phyloP scores from a whole-genome alignment of 2,113 vertebrate genomes.

The Vanacampus margaritifer region DNA sequence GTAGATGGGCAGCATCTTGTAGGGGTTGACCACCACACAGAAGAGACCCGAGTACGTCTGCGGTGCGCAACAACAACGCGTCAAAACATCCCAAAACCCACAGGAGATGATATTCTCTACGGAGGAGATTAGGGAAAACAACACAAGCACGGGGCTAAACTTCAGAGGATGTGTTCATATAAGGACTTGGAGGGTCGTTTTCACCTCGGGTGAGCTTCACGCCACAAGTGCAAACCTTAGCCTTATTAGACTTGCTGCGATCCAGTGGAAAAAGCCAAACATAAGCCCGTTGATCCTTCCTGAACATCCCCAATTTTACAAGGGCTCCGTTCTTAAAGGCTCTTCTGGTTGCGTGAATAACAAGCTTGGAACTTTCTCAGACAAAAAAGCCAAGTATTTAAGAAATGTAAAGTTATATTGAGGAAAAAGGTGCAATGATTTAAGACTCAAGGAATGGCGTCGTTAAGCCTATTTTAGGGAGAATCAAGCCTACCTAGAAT shows the following conservation, averaged over 20 bases:
- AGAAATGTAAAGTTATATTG: too few relatives aligned
- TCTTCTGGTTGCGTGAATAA: too few relatives aligned
- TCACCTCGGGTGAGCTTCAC: conserved; percentile 25
- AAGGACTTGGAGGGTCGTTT: conserved; percentile 24
- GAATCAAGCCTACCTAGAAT: too few relatives aligned
- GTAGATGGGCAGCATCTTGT: conserved; percentile 96
- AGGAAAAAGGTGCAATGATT: too few relatives aligned
- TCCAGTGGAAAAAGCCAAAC: conserved; percentile 29
- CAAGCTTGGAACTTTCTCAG: too few relatives aligned
- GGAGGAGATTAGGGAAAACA: neutral
- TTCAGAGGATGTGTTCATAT: conserved; percentile 8
- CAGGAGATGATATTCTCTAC: neutral
- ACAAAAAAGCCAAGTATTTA: too few relatives aligned
- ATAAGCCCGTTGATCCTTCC: conserved; percentile 31
- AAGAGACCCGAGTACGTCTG: conserved; percentile 97
- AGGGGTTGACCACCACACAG: conserved; percentile 95
- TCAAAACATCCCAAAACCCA: neutral
- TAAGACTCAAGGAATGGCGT: too few relatives aligned
- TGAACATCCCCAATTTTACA: conserved; percentile 8
- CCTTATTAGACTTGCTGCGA: conserved; percentile 43
- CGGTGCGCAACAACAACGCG: neutral
- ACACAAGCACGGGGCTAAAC: neutral
- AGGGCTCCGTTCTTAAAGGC: neutral
- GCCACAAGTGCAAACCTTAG: conserved; percentile 18
- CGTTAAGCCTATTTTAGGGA: too few relatives aligned